Percentiles rank a stretch among this genome's conserved stretches.
phyloP scores from a whole-genome alignment of 2,113 vertebrate genomes.

The Microtus oregoni region DNA sequence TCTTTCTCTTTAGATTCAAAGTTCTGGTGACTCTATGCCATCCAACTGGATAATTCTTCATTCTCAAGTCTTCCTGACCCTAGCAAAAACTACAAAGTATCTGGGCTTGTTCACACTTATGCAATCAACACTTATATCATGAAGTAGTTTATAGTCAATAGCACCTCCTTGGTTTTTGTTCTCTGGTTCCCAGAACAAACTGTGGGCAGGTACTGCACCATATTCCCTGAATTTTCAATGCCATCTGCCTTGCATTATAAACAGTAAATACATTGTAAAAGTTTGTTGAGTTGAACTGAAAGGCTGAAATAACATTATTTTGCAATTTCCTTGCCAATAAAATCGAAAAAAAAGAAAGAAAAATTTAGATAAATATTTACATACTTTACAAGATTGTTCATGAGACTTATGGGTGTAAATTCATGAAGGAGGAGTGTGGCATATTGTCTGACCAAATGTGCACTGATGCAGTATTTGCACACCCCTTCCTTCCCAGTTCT shows the following conservation, averaged over 20 bases:
- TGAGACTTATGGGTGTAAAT: background rate
- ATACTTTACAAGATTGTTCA: constrained; percentile 1
- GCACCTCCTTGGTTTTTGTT: constrained; percentile 1
- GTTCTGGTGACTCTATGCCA: background rate
- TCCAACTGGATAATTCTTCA: accelerated
- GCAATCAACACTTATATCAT: background rate
- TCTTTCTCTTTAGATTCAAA: background rate
- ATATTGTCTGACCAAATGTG: constrained; percentile 12
- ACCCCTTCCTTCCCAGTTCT: background rate
- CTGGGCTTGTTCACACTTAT: background rate
- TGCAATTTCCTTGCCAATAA: constrained; percentile 7
- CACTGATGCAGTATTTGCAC: background rate
- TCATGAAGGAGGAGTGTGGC: background rate
- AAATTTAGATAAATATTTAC: constrained; percentile 36
- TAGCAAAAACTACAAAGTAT: background rate
- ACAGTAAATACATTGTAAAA: background rate
- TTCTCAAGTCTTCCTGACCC: background rate
- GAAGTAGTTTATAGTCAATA: background rate
- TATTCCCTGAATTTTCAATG: background rate
- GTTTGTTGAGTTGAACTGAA: constrained; percentile 6
- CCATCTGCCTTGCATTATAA: background rate
- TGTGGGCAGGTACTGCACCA: background rate
- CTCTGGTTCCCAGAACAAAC: background rate
- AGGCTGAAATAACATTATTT: constrained; percentile 27
- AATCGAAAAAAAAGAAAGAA: background rate